Base-by-base conservation (phyloP, 2,113 vertebrate species). In the Amphiprion percula region DNA sequence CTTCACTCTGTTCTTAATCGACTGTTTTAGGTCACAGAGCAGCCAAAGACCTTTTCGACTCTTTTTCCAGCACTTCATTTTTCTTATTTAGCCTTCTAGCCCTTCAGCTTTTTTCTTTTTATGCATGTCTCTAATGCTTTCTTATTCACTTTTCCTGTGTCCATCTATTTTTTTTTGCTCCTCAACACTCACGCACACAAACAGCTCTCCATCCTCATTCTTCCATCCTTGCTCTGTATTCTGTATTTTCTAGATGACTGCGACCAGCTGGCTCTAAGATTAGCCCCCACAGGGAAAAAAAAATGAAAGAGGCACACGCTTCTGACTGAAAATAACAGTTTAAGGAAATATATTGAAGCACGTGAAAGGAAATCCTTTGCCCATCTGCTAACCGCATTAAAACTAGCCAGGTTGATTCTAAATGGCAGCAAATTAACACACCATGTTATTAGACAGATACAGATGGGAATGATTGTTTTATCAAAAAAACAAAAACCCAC, bases 351-450 rank as follows among this genome's bases (percentile, higher is more conserved):
- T 92, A 90, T 76, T 59, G 56, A 88, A 86, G 82, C 85, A 92
- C 59, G 85, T 87, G 90, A 90, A 92, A 92, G 90, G 86, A 92
- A 93, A 92, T 88, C 91, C 88, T 87, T 80, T 65, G 83, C 49
- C 88, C 91, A 92, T 94, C 94, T 95, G 94, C 76, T 91, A 79
- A 79, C 74, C 58, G 23, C 69, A 66, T 94, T 93, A 92, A 74
- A 79, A 71, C 8, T 19, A 44, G 73, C 87, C 70, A 85, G 83
- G 87, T 88, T 76, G 77, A 89, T 79, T 56, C 52, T 26, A 61
- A 90, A 89, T 44, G 72, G 79, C 86, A 37, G 69, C 86, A 89
- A 86, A 93, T 93, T 76, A 88, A 88, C 79, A 66, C 84, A 84
- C 65, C 28, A 50, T 88, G 82, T 88, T 81, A 89, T 88, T 83